Evolutionary conservation across 2,797 vertebrate genomes (phyloP).

Genomic region (Pitangus sulphuratus): DNA sequence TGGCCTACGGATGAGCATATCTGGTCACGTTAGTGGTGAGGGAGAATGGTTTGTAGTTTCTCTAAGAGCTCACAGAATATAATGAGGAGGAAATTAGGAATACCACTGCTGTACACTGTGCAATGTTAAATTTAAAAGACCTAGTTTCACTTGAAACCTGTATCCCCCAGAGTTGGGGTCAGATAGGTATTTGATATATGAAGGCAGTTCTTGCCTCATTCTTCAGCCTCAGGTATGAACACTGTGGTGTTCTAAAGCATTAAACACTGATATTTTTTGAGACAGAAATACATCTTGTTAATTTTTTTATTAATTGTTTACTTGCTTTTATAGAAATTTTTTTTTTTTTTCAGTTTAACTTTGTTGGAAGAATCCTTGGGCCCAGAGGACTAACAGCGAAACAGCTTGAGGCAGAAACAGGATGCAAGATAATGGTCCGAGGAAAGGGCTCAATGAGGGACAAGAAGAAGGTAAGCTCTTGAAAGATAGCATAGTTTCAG

Average conservation of each 20-base stretch:
- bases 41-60: neutral
- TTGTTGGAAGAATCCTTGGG: slow-evolving; percentile 98
- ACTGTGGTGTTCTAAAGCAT: neutral
- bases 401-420: slow-evolving; percentile 97
- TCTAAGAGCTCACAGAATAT: neutral
- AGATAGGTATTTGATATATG: fast-evolving
- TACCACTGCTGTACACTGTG: neutral
- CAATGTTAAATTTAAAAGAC: neutral
- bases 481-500: neutral
- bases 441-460: slow-evolving; percentile 99
- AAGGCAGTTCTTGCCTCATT: neutral
- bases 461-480: slow-evolving; percentile 94
- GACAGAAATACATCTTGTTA: neutral
- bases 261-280: neutral
- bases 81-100: neutral
- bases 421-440: slow-evolving; percentile 99
- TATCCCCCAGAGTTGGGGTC: neutral
- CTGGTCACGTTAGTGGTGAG: neutral
- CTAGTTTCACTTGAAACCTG: neutral
- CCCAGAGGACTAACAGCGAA: slow-evolving; percentile 98
- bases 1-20: fast-evolving
- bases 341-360: slow-evolving; percentile 87
- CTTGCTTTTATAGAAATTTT: neutral
- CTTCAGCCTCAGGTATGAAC: neutral
- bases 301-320: neutral